phyloP scores from a whole-genome alignment of 2,888 invertebrate species.

The Cryptosula pallasiana region DNA sequence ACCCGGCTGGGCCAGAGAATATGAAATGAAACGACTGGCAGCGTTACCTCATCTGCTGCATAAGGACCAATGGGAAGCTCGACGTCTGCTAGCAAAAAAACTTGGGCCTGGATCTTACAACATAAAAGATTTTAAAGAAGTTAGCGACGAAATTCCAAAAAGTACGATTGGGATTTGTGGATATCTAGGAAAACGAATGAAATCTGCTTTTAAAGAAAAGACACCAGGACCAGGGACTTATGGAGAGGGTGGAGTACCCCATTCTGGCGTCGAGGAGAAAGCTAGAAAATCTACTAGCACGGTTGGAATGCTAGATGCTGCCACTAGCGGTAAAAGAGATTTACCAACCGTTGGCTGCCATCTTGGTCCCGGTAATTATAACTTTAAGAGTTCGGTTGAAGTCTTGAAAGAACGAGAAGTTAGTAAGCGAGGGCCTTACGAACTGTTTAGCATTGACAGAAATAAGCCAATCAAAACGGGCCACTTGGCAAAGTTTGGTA shows the following conservation, averaged over 20 bases:
- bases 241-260: constrained; percentile 48
- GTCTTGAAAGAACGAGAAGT: constrained; percentile 41
- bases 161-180: constrained; percentile 43
- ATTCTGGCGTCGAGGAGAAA: constrained; percentile 43
- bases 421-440: constrained; percentile 48
- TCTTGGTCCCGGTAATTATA: constrained; percentile 48
- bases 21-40: constrained; percentile 44
- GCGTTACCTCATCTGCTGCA: constrained; percentile 48
- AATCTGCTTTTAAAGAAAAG: constrained; percentile 32
- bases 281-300: constrained; percentile 39
- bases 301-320: constrained; percentile 45
- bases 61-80: constrained; percentile 49
- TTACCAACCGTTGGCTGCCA: constrained; percentile 42
- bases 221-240: constrained; percentile 51
- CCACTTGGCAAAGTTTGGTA: constrained; percentile 36
- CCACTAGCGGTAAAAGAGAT: constrained; percentile 38
- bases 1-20: constrained; percentile 48
- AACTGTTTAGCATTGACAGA: constrained; percentile 49
- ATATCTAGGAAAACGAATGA: constrained; percentile 14
- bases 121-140: constrained; percentile 45
- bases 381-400: constrained; percentile 44
- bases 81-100: constrained; percentile 43
- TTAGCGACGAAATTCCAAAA: constrained; percentile 39
- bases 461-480: constrained; percentile 49
- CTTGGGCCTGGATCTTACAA: constrained; percentile 51